Evolutionary conservation across 2,797 vertebrate genomes (phyloP).

Genomic region (Arrhamphus sclerolepis): DNA sequence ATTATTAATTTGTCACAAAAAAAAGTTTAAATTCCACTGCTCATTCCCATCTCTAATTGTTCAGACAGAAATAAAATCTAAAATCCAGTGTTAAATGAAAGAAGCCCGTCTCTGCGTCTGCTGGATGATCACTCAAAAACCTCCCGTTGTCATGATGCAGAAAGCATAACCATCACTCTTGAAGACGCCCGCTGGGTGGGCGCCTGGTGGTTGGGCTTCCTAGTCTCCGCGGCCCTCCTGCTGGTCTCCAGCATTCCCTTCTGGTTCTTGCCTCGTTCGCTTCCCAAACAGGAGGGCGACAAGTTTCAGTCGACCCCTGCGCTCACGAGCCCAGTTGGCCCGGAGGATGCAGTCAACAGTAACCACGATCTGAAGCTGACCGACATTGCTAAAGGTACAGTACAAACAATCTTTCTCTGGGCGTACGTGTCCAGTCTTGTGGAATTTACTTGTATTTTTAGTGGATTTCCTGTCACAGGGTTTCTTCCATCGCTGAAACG

Average conservation of each 20-base stretch:
- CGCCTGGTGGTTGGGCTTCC: constrained; percentile 89
- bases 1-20: constrained; percentile 16
- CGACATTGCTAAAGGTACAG: constrained; percentile 75
- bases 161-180: constrained; percentile 82
- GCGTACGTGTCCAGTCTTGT: background rate
- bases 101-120: background rate
- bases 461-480: constrained; percentile 50
- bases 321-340: background rate
- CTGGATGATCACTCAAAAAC: background rate
- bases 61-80: background rate
- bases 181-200: constrained; percentile 88
- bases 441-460: background rate
- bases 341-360: constrained; percentile 8
- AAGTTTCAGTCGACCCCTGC: background rate
- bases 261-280: constrained; percentile 84
- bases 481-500: constrained; percentile 78
- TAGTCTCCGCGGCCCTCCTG: constrained; percentile 80
- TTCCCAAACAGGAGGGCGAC: constrained; percentile 71
- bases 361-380: constrained; percentile 54
- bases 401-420: background rate
- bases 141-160: constrained; percentile 64
- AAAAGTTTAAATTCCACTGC: background rate
- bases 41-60: background rate
- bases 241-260: constrained; percentile 85
- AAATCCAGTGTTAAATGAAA: too few species aligned